Percentiles rank a stretch among this genome's conserved stretches.
These are phyloP conservation scores for Montipora cactus DNA, from an alignment of 64 coral and sea anemone genomes.

Conservation along the genomic window DNA sequence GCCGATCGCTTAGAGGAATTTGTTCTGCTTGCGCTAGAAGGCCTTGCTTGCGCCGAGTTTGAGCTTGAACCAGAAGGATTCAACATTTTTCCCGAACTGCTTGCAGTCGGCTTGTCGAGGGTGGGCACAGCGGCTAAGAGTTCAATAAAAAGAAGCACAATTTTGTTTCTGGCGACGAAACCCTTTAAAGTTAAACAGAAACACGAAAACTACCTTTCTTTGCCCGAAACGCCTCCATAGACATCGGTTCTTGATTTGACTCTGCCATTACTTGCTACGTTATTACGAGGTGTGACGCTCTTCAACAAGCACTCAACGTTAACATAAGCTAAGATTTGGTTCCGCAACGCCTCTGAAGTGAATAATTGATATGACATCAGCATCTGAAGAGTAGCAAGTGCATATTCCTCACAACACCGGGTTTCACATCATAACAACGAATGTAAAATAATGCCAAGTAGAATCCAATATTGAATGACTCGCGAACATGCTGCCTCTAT, in stretches of 20 bases:
- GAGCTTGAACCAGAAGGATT: not conserved
- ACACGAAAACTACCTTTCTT: constrained; percentile 78
- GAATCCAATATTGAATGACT: constrained; percentile 53
- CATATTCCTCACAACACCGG: constrained; percentile 23
- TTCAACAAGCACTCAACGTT: constrained; percentile 27
- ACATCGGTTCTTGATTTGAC: constrained; percentile 74
- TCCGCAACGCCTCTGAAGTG: constrained; percentile 54
- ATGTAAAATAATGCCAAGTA: constrained; percentile 8
- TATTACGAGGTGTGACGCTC: constrained; percentile 81
- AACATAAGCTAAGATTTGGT: constrained; percentile 7
- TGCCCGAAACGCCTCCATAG: constrained; percentile 72
- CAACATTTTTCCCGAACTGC: not conserved
- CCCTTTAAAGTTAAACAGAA: not conserved
- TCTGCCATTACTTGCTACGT: constrained; percentile 74
- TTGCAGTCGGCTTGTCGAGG: not conserved
- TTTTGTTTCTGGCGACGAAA: not conserved
- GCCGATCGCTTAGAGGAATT: constrained; percentile 59
- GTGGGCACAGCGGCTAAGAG: constrained; percentile 39
- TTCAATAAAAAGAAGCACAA: not conserved
- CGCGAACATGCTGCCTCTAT: not conserved
- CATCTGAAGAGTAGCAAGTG: constrained; percentile 13
- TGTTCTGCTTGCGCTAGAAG: constrained; percentile 18
- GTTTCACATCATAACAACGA: constrained; percentile 32
- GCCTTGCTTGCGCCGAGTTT: constrained; percentile 27
- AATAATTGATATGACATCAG: constrained; percentile 64